These are phyloP conservation scores for Lasiommata megera DNA, from an alignment of 2,888 invertebrate species.

Conservation along the genomic window DNA sequence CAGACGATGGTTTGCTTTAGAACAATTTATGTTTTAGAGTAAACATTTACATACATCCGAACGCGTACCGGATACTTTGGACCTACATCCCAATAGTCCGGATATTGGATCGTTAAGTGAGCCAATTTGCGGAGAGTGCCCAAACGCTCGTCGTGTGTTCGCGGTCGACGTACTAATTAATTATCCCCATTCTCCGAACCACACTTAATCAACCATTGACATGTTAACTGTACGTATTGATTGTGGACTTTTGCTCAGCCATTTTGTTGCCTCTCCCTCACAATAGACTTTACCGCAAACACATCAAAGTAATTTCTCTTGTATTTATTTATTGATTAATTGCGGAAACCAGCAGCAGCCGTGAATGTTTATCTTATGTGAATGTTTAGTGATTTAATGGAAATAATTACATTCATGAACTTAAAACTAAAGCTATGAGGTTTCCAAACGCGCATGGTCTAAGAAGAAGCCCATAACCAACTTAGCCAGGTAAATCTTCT, in stretches of 20 bases:
- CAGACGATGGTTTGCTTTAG: no score
- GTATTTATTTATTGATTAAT: no score
- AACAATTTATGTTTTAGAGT: neutral
- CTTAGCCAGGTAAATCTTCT: no score
- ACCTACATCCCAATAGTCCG: slow-evolving; percentile 33
- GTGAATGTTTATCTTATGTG: no score
- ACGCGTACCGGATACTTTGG: neutral
- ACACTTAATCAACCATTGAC: slow-evolving; percentile 28
- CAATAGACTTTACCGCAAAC: neutral
- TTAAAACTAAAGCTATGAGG: no score
- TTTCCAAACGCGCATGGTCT: no score
- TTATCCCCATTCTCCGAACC: slow-evolving; percentile 48
- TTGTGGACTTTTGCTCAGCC: slow-evolving; percentile 7
- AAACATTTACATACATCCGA: neutral
- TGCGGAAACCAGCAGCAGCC: no score
- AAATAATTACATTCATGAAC: no score
- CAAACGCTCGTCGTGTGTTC: slow-evolving; percentile 37
- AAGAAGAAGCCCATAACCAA: no score
- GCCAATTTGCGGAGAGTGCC: slow-evolving; percentile 54
- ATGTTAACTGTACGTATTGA: slow-evolving; percentile 16
- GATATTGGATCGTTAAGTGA: slow-evolving; percentile 56
- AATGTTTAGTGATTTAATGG: no score
- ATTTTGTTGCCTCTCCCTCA: neutral
- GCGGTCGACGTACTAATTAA: slow-evolving; percentile 53
- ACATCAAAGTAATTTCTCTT: no score